Percentiles rank a stretch among this genome's conserved stretches.
These are phyloP conservation scores for Amphiprion ocellaris DNA, from an alignment of 2,113 vertebrate genomes.

Conservation along the genomic window DNA sequence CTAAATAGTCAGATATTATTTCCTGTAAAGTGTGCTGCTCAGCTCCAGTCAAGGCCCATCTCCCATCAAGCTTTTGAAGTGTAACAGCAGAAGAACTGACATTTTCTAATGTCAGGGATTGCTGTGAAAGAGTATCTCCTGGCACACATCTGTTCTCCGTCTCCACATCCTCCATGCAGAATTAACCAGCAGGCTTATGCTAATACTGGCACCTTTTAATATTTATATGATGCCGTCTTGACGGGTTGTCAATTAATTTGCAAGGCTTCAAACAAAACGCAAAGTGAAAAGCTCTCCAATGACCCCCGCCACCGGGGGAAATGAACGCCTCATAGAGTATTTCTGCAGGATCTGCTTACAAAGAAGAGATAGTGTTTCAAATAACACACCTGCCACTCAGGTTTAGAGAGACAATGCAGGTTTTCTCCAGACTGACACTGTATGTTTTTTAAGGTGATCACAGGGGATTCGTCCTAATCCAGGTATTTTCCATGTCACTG, in stretches of 20 bases:
- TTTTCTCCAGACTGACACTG: constrained; percentile 9
- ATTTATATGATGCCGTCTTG: constrained; percentile 45
- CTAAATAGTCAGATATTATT: neutral
- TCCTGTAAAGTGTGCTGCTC: neutral
- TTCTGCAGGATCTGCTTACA: constrained; percentile 52
- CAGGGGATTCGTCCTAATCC: constrained; percentile 39
- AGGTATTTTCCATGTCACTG: constrained; percentile 15
- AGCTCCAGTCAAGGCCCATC: neutral
- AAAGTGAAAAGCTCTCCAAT: constrained; percentile 36
- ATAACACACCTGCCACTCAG: constrained; percentile 61
- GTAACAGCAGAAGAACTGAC: constrained; percentile 21
- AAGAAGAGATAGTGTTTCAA: constrained; percentile 47
- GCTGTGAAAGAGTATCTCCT: constrained; percentile 33
- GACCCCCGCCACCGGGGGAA: constrained; percentile 41
- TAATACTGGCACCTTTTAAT: constrained; percentile 40
- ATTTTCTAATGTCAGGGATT: constrained; percentile 50
- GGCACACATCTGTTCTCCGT: constrained; percentile 7
- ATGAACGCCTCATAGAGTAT: constrained; percentile 35
- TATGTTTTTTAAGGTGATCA: constrained; percentile 24
- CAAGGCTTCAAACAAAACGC: constrained; percentile 42
- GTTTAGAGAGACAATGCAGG: constrained; percentile 52
- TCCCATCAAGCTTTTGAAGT: constrained; percentile 27
- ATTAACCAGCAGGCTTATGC: constrained; percentile 33
- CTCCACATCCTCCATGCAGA: constrained; percentile 20
- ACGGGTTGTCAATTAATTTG: constrained; percentile 46